Evolutionary conservation across 2,113 vertebrate genomes (phyloP).

Genomic region (Sylvietta virens): DNA sequence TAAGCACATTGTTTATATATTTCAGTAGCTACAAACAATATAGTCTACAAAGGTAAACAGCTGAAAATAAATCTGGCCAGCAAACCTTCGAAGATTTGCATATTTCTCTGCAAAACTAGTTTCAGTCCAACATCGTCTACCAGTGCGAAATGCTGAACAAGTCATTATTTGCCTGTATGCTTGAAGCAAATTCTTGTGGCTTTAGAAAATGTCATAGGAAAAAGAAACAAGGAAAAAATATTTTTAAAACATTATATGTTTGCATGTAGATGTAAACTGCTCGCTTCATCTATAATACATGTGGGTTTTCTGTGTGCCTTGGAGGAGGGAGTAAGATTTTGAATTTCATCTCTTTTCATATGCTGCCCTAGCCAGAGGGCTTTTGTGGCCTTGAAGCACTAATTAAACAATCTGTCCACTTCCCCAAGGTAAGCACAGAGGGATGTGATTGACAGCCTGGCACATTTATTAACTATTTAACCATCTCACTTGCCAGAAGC

Average conservation of each 20-base stretch:
- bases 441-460: neutral
- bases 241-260: neutral
- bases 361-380: neutral
- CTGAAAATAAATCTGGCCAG: neutral
- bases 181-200: neutral
- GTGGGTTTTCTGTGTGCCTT: neutral
- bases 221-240: neutral
- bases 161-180: neutral
- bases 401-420: conserved; percentile 7
- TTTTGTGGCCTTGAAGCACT: neutral
- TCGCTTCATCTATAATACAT: neutral
- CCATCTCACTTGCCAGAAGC: neutral
- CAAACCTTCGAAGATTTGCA: neutral
- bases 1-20: neutral
- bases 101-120: neutral
- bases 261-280: neutral
- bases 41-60: neutral
- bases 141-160: neutral
- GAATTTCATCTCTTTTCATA: neutral
- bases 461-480: neutral
- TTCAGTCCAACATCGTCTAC: neutral
- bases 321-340: neutral
- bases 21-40: neutral
- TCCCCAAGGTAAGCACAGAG: neutral
- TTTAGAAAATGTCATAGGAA: neutral